Percentiles rank a stretch among this genome's conserved stretches.
Evolutionary conservation across 2,888 invertebrate species (phyloP).

Genomic region (Ptilodon capucinus): DNA sequence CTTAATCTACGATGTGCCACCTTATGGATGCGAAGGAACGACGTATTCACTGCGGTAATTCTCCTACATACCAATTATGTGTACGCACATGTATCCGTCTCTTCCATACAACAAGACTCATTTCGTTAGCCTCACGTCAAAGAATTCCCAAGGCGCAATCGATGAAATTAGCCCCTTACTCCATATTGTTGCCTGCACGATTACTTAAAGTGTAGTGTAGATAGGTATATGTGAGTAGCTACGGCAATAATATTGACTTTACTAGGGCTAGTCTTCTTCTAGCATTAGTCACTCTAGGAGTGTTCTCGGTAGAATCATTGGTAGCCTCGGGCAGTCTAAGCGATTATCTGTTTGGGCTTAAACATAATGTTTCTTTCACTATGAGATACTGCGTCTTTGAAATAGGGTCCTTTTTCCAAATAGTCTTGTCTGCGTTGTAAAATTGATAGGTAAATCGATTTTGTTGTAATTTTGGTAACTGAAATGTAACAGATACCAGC

Average conservation of each 20-base stretch:
- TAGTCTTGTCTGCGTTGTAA: too few species aligned
- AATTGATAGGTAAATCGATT: too few species aligned
- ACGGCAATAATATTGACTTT: background rate
- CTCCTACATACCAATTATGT: background rate
- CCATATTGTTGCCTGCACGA: slow-evolving; percentile 28
- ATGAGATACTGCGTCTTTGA: background rate
- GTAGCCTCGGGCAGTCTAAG: background rate
- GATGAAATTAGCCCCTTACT: slow-evolving; percentile 36
- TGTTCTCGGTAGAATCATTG: background rate
- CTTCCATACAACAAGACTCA: slow-evolving; percentile 32
- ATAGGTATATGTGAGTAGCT: background rate
- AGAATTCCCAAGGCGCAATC: slow-evolving; percentile 38
- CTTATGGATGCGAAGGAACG: background rate
- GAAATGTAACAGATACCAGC: background rate
- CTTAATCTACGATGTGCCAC: background rate
- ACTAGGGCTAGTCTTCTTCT: background rate
- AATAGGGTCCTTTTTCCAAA: background rate
- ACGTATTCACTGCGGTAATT: too few species aligned
- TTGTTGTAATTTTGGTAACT: too few species aligned
- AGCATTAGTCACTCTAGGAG: background rate
- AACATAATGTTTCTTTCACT: background rate
- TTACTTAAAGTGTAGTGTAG: slow-evolving; percentile 6
- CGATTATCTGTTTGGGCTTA: too few species aligned
- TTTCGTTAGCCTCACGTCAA: slow-evolving; percentile 40
- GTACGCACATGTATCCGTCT: slow-evolving; percentile 12